Percentiles rank a stretch among this genome's conserved stretches.
Evolutionary conservation across 2,797 vertebrate genomes (phyloP).

Genomic region (Danio kyathit): DNA sequence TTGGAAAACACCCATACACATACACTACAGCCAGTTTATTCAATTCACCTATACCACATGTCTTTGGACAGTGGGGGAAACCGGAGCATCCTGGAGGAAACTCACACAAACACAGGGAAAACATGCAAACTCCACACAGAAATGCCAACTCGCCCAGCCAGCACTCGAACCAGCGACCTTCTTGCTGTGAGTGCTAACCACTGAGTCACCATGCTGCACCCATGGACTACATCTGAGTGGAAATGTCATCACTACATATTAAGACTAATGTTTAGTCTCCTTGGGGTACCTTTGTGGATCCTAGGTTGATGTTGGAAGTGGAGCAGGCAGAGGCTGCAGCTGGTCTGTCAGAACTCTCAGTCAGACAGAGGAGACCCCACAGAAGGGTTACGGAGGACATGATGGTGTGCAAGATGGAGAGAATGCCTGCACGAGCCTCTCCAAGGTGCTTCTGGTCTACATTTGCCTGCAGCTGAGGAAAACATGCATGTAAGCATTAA

Average conservation of each 20-base stretch:
- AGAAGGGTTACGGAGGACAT: conserved; percentile 97
- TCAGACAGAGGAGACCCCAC: conserved; percentile 93
- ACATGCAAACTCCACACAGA: too few species aligned
- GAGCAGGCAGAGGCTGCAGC: conserved; percentile 85
- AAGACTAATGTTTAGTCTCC: not conserved
- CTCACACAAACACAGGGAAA: too few species aligned
- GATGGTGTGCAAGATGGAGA: conserved; percentile 97
- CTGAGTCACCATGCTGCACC: too few species aligned
- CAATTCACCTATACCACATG: too few species aligned
- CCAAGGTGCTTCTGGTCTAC: conserved; percentile 96
- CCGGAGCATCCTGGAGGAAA: too few species aligned
- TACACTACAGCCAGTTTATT: too few species aligned
- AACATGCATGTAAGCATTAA: not conserved
- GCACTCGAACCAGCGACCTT: too few species aligned
- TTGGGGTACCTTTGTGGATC: conserved; percentile 91
- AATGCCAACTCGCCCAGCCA: too few species aligned
- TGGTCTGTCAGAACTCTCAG: conserved; percentile 90
- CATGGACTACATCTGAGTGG: not conserved
- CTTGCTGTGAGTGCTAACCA: too few species aligned
- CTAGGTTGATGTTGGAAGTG: conserved; percentile 94
- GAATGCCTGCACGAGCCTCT: conserved; percentile 94
- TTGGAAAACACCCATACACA: too few species aligned
- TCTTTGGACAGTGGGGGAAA: too few species aligned
- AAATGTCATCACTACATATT: not conserved
- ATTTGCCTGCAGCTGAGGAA: conserved; percentile 87